These are phyloP conservation scores for Gallirallus australis DNA, from an alignment of 2,797 vertebrate species.

Conservation along the genomic window DNA sequence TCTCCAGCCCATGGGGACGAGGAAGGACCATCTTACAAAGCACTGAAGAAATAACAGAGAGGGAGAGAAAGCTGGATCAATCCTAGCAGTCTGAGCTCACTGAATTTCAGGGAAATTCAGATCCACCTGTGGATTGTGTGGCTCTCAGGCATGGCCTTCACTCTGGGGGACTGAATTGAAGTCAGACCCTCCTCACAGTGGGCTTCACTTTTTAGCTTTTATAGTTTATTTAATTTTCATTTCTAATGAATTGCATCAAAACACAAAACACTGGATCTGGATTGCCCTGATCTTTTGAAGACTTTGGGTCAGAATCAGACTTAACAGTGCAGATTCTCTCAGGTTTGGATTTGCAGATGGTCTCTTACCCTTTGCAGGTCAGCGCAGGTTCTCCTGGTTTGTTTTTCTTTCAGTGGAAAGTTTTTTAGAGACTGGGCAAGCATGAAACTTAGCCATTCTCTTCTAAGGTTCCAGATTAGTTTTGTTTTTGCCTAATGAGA, in stretches of 20 bases:
- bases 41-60: neutral
- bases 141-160: neutral
- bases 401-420: neutral
- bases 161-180: neutral
- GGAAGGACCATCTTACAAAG: neutral
- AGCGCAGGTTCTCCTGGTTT: neutral
- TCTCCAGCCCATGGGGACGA: neutral
- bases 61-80: neutral
- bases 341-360: neutral
- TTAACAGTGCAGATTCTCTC: neutral
- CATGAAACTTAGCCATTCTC: neutral
- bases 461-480: neutral
- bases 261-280: neutral
- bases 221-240: neutral
- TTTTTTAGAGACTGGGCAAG: neutral
- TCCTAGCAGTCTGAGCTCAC: neutral
- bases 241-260: neutral
- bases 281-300: neutral
- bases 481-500: conserved; percentile 24
- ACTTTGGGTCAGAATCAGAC: neutral
- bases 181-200: neutral
- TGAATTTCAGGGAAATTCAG: neutral
- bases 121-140: neutral
- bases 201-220: neutral
- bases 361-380: neutral